Conservation (phyloP, 1,140 invertebrate genomes). For the Drosophila jambulina region DNA sequence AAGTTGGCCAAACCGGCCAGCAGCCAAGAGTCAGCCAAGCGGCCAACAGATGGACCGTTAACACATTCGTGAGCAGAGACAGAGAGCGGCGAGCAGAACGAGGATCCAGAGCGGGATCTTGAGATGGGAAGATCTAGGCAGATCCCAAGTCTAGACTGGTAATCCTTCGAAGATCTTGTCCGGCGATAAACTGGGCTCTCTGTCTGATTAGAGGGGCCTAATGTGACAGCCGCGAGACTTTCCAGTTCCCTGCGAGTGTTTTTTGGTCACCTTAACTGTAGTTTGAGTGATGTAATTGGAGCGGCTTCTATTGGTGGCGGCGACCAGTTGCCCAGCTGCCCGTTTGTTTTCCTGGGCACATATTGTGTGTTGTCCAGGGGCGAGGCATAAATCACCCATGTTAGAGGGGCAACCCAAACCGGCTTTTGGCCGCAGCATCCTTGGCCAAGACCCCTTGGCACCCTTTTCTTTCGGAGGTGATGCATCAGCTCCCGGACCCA, state of each 20-base stretch:
- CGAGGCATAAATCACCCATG: slow-evolving; percentile 69
- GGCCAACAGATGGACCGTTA: slow-evolving; percentile 62
- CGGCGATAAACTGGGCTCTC: slow-evolving; percentile 76
- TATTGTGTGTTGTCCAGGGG: slow-evolving; percentile 23
- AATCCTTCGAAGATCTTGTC: slow-evolving; percentile 79
- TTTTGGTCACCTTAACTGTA: slow-evolving; percentile 61
- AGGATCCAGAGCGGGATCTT: slow-evolving; percentile 18
- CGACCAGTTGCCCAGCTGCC: slow-evolving; percentile 15
- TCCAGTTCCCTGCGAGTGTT: slow-evolving; percentile 49
- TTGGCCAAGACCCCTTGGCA: slow-evolving; percentile 63
- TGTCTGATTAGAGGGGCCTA: slow-evolving; percentile 75
- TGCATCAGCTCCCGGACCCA: slow-evolving; percentile 40
- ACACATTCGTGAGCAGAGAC: slow-evolving; percentile 32
- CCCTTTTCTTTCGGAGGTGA: slow-evolving; percentile 60
- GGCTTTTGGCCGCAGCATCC: slow-evolving; percentile 48
- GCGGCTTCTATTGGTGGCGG: slow-evolving; percentile 50
- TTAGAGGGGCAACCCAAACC: slow-evolving; percentile 64
- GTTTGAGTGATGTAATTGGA: slow-evolving; percentile 82
- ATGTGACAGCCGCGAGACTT: slow-evolving; percentile 77
- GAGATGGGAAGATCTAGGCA: slow-evolving; percentile 38
- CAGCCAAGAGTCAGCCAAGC: slow-evolving; percentile 5
- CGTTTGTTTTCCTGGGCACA: slow-evolving; percentile 32
- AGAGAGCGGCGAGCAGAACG: slow-evolving; percentile 6
- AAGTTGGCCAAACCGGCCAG: slow-evolving; percentile 58
- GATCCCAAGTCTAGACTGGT: slow-evolving; percentile 68